Percentiles rank a stretch among this genome's conserved stretches.
phyloP scores from a whole-genome alignment of 2,797 vertebrate species.

The Coendou prehensilis region DNA sequence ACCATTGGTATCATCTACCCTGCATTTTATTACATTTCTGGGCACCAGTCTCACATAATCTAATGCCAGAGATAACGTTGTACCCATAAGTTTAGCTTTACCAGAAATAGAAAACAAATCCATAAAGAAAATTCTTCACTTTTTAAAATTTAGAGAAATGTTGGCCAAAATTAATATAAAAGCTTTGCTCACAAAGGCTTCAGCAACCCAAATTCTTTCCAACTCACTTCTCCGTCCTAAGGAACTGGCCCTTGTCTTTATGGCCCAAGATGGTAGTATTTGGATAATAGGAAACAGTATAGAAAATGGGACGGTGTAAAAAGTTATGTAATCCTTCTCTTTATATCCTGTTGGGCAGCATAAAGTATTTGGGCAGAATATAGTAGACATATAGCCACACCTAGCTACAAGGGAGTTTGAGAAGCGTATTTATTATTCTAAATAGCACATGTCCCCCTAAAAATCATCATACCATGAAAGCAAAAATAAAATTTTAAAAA shows the following conservation, averaged over 20 bases:
- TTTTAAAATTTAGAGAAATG: slow-evolving; percentile 32
- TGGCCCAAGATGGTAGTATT: not conserved
- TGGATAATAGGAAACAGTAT: slow-evolving; percentile 8
- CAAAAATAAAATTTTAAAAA: not conserved
- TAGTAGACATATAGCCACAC: not conserved
- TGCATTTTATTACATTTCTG: slow-evolving; percentile 54
- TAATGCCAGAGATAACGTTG: slow-evolving; percentile 58
- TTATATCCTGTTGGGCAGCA: slow-evolving; percentile 12
- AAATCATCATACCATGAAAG: slow-evolving; percentile 10
- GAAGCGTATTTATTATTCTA: slow-evolving; percentile 7
- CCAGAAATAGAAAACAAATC: not conserved
- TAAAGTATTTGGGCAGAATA: not conserved
- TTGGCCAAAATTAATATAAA: not conserved
- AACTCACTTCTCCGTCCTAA: slow-evolving; percentile 1
- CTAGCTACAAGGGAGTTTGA: not conserved
- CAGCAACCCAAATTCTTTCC: slow-evolving; percentile 32
- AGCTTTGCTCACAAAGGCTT: not conserved
- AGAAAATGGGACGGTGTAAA: not conserved
- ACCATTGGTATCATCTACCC: not conserved
- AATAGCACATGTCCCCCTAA: slow-evolving; percentile 1
- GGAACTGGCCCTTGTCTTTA: slow-evolving; percentile 28
- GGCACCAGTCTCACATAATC: slow-evolving; percentile 3
- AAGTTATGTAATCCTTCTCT: not conserved
- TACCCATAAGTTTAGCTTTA: slow-evolving; percentile 30
- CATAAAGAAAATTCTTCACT: slow-evolving; percentile 9